Evolutionary conservation across 2,113 vertebrate species (phyloP), one percentile per base, ranked within the genome.

Genomic region (Daubentonia madagascariensis): DNA sequence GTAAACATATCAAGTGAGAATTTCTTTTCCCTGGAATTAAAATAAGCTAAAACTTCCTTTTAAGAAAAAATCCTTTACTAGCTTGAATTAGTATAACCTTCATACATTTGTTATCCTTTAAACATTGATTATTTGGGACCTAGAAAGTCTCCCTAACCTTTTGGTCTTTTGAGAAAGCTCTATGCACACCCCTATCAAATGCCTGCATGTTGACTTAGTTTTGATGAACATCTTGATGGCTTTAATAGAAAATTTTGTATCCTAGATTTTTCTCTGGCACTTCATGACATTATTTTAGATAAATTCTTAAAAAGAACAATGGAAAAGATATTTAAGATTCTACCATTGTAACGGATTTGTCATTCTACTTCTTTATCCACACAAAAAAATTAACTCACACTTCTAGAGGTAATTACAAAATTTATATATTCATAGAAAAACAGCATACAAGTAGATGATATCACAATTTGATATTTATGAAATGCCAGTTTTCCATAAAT

Each of bases 391-490:
- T 98, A 98, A 96, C 96, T 98, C 98, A 96, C 78, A 98, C 76
- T 96, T 98, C 96, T 98, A 97, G 95, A 96, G 86, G 97, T 98
- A 99, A 99, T 98, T 99, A 98, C 94, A 0, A 40, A 96, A 98
- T 98, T 98, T 98, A 98, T 98, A 97, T 98, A 98, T 99, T 98
- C 98, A 98, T 98, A 98, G 98, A 98, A 99, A 98, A 92, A 85
- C 97, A 98, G 97, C 81, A 96, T 89, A 98, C 98, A 98, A 45
- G 95, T 97, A 94, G n/a, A 98, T 98, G 98, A 98, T 98, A 98
- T 98, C 98, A 98, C 98, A 97, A 98, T 98, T 98, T 98, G 97
- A 96, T 99, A 99, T 98, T 99, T 99, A 99, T 99, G 98, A 99
- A 99, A 98, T 98, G 97, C 96, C 98, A 98, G 97, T 98, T 99